These are phyloP conservation scores for Drosophila jambulina DNA, from an alignment of 1,140 invertebrate species.

Conservation along the genomic window DNA sequence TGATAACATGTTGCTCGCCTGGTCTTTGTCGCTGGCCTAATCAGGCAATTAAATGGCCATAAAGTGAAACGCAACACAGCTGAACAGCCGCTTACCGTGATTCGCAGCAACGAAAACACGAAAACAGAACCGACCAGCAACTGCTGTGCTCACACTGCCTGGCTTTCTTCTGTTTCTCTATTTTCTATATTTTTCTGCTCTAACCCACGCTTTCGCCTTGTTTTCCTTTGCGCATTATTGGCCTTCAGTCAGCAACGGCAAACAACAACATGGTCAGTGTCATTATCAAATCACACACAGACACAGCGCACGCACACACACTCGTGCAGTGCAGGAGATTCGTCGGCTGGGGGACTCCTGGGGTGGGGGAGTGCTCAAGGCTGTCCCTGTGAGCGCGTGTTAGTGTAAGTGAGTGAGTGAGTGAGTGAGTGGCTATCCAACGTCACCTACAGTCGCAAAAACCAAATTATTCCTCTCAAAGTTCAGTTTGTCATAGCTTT, in stretches of 20 bases:
- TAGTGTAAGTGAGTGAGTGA: conserved; percentile 17
- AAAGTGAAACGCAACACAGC: conserved; percentile 44
- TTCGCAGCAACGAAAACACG: conserved; percentile 21
- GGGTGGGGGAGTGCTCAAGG: conserved; percentile 25
- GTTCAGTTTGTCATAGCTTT: no score
- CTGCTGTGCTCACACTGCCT: conserved; percentile 12
- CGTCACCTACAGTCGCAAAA: conserved; percentile 34
- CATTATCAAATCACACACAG: conserved; percentile 69
- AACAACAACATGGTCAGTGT: conserved; percentile 68
- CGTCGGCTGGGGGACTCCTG: background rate
- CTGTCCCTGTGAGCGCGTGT: conserved; percentile 33
- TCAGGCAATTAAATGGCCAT: conserved; percentile 46
- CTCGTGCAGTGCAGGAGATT: conserved; percentile 21
- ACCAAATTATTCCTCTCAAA: background rate
- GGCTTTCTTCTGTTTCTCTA: conserved; percentile 13
- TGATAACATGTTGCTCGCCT: conserved; percentile 55
- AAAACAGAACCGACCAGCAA: conserved; percentile 43
- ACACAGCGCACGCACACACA: conserved; percentile 22
- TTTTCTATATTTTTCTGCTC: conserved; percentile 29
- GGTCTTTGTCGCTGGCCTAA: conserved; percentile 33
- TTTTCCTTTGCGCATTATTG: conserved; percentile 46
- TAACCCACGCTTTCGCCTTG: conserved; percentile 44
- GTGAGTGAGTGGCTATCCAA: conserved; percentile 34
- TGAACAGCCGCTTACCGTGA: conserved; percentile 43
- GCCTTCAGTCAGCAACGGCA: conserved; percentile 42